Evolutionary conservation across 2,888 invertebrate genomes (phyloP), one percentile per base, ranked within the genome.

Genomic region (Tenthredo notha): DNA sequence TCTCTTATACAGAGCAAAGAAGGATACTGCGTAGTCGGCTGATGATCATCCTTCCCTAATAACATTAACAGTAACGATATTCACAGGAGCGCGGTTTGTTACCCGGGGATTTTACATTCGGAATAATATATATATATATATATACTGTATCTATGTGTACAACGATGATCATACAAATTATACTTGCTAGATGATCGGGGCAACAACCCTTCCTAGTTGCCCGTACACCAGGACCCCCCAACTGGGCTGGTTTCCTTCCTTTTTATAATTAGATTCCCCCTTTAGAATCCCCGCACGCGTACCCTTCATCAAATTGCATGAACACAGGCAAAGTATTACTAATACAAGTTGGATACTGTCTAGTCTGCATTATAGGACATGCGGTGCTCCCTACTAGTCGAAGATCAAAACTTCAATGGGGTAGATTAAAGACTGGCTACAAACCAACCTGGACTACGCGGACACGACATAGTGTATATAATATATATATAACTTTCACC

Each of bases 391-490:
- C 87, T 25, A 1, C 54, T 54, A 37, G 10, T 10, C 61, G 25
- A 88, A 88, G 87, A 88, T 88, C 88, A 87, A 89, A 89, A 77
- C 80, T 72, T 72, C 84, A 80, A 33, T 25, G 72, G 86, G 86
- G 88, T 86, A 90, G 90, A 91, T 90, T 90, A 89, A 90, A 90
- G 37, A 90, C 88, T 87, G 88, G 89, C 89, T 89, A 90, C 89
- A 90, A 91, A 90, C 89, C 85, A 91, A 90, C 89, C 85, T 86
- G 87, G 61, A n/a, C 67, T 18, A 67, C 37, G 84, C 15, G 40
- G 47, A 47, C 47, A 61, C 61, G 61, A 10, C 61, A 9, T 25
- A 7, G n/a, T n/a, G n/a, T n/a, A 18, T n/a, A n/a, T n/a, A n/a
- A n/a, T n/a, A n/a, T n/a, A n/a, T n/a, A n/a, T n/a, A n/a, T 29